These are phyloP conservation scores for Oeneis ivallda DNA, from an alignment of 2,888 invertebrate species.

Conservation along the genomic window DNA sequence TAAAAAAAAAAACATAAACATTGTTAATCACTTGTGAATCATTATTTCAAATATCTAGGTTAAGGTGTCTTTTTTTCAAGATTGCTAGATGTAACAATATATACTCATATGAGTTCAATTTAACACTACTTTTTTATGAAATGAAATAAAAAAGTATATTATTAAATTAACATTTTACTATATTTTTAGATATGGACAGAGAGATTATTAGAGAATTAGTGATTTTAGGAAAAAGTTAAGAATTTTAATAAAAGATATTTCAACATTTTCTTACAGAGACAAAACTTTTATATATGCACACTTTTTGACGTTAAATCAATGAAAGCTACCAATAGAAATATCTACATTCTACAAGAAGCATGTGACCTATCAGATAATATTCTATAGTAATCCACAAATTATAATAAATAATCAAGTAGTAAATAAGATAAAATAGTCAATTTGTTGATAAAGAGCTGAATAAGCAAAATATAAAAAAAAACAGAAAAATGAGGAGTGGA, in stretches of 20 bases:
- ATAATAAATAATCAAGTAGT: slow-evolving; percentile 5
- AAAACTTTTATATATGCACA: too few relatives aligned
- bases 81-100: not conserved
- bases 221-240: too few relatives aligned
- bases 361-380: not conserved
- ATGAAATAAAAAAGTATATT: not conserved
- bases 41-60: slow-evolving; percentile 10
- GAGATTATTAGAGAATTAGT: too few relatives aligned
- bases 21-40: slow-evolving; percentile 31
- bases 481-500: not conserved
- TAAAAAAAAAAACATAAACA: slow-evolving; percentile 40
- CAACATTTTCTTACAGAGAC: too few relatives aligned
- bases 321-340: not conserved
- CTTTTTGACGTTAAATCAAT: not conserved
- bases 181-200: not conserved
- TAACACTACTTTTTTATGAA: not conserved
- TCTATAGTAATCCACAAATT: slow-evolving; percentile 6
- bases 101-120: not conserved
- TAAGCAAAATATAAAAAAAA: not conserved
- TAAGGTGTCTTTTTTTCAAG: not conserved
- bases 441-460: slow-evolving; percentile 8
- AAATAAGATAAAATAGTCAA: slow-evolving; percentile 9
- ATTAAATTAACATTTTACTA: not conserved
- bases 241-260: too few relatives aligned
- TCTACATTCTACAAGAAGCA: not conserved